phyloP scores from a whole-genome alignment of 2,888 invertebrate genomes.

The Tachystola acroxantha region DNA sequence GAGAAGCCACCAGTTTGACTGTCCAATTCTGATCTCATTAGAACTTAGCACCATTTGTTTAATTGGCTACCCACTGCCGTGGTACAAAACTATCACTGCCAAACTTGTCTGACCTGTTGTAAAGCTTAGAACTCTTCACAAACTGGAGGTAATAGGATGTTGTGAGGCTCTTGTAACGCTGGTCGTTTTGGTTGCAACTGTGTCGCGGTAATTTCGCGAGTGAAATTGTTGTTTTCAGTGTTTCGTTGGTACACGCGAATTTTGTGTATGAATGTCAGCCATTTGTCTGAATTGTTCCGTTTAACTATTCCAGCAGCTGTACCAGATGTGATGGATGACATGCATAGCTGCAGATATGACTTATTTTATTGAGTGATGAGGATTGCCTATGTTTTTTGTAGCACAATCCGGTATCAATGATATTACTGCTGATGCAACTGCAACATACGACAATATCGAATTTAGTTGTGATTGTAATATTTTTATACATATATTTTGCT shows the following conservation, averaged over 20 bases:
- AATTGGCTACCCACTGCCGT: slow-evolving; percentile 18
- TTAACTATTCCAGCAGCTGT: slow-evolving; percentile 3
- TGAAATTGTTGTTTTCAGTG: slow-evolving; percentile 18
- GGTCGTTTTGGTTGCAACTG: slow-evolving; percentile 13
- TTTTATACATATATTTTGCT: no score
- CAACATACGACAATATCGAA: no score
- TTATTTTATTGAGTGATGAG: no score
- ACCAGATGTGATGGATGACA: not conserved
- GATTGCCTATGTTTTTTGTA: no score
- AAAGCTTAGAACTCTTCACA: no score
- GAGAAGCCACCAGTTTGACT: slow-evolving; percentile 12
- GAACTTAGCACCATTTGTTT: slow-evolving; percentile 19
- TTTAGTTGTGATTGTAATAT: no score
- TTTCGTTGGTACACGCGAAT: slow-evolving; percentile 12
- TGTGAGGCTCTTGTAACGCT: not conserved
- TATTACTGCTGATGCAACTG: no score
- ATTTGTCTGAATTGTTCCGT: slow-evolving; percentile 3
- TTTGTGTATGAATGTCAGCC: slow-evolving; percentile 1
- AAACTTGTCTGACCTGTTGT: not conserved
- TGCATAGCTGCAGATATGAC: not conserved
- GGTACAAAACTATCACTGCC: slow-evolving; percentile 8
- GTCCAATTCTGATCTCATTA: slow-evolving; percentile 22
- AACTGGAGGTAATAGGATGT: no score
- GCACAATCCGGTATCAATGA: no score
- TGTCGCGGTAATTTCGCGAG: slow-evolving; percentile 9